A percentile compares a stretch with the other conserved stretches of the same genome.
Conservation (phyloP, 2,113 vertebrate species). For the Acanthisitta chloris region DNA sequence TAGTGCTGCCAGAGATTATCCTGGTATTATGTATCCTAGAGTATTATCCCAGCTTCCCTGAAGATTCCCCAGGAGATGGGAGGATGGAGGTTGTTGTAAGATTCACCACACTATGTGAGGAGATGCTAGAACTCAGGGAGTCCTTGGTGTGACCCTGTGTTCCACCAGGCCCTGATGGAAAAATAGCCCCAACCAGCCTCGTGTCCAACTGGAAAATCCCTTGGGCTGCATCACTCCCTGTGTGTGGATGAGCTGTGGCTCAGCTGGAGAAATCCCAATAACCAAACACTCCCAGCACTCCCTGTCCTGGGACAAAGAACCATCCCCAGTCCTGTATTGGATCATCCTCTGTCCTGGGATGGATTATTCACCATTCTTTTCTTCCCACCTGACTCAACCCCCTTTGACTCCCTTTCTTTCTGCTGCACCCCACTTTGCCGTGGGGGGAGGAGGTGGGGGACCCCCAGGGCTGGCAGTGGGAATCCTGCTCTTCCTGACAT, state of each 20-base stretch:
- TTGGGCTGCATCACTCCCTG: not conserved
- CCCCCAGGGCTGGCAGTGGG: not conserved
- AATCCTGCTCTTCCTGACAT: too few species aligned
- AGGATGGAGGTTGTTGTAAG: not conserved
- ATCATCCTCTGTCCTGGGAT: not conserved
- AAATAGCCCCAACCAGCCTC: not conserved
- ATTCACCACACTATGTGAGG: fast-evolving
- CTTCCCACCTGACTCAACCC: fast-evolving
- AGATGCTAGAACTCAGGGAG: fast-evolving
- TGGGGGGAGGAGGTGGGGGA: too few species aligned
- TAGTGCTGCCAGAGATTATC: not conserved
- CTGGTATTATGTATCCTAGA: not conserved
- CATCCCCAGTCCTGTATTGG: not conserved
- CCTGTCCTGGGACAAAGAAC: not conserved
- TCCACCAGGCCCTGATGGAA: not conserved
- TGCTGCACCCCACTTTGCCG: not conserved
- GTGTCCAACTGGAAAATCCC: fast-evolving
- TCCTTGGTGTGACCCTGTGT: fast-evolving
- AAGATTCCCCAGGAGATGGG: not conserved
- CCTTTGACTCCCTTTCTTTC: too few species aligned
- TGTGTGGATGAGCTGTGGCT: not conserved
- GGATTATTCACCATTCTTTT: too few species aligned
- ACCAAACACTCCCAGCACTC: not conserved
- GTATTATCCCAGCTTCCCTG: not conserved
- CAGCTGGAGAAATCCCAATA: not conserved